Conservation (phyloP, 1,140 invertebrate genomes). For the Notospermus geniculatus region DNA sequence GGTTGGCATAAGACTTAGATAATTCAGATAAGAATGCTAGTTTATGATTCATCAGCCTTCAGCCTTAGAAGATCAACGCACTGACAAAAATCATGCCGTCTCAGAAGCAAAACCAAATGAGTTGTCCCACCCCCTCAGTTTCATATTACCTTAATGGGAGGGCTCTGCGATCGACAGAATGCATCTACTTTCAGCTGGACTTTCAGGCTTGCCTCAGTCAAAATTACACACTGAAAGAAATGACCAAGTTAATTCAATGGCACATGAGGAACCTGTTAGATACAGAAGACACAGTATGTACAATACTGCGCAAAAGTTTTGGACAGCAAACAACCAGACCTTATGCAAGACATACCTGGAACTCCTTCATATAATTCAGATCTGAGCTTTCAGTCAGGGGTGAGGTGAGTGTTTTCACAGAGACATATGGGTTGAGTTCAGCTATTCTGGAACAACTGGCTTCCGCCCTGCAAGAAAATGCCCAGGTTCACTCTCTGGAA, state of each 20-base stretch:
- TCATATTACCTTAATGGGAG: slow-evolving; percentile 47
- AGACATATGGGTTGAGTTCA: slow-evolving; percentile 55
- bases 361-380: slow-evolving; percentile 39
- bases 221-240: slow-evolving; percentile 42
- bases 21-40: slow-evolving; percentile 50
- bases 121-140: too few relatives aligned
- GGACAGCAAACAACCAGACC: neutral
- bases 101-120: slow-evolving; percentile 1
- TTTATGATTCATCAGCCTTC: slow-evolving; percentile 51
- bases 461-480: slow-evolving; percentile 40
- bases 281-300: too few relatives aligned
- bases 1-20: slow-evolving; percentile 51
- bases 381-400: slow-evolving; percentile 29
- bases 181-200: slow-evolving; percentile 45
- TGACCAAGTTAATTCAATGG: too few relatives aligned
- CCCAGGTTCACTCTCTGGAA: too few relatives aligned
- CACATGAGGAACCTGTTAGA: too few relatives aligned
- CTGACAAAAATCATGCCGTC: slow-evolving; percentile 51
- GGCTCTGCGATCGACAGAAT: slow-evolving; percentile 44
- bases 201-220: slow-evolving; percentile 43
- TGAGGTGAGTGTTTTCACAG: slow-evolving; percentile 33
- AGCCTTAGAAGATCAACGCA: slow-evolving; percentile 51
- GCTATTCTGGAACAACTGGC: slow-evolving; percentile 36
- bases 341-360: slow-evolving; percentile 33
- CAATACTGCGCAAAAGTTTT: too few relatives aligned